Conservation (phyloP, 2,797 vertebrate species). For the Micropoecilia bifurca region DNA sequence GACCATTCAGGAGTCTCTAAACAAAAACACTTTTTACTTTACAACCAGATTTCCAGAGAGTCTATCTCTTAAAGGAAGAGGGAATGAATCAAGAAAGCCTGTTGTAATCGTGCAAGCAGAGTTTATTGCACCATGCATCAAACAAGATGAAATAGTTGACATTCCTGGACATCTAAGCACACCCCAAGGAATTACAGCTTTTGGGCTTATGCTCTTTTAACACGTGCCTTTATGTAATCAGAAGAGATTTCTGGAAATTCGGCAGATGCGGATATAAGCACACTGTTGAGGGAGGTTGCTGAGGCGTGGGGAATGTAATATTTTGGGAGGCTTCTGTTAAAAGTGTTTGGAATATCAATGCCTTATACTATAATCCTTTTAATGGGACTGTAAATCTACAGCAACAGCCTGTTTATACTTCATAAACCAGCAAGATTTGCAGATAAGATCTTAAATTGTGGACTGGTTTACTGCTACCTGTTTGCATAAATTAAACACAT, state of each 20-base stretch:
- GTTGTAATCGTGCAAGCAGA: constrained; percentile 62
- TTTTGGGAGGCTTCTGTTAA: constrained; percentile 47
- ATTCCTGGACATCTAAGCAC: constrained; percentile 71
- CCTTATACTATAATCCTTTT: constrained; percentile 67
- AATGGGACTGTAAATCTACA: constrained; percentile 67
- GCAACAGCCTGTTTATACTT: constrained; percentile 70
- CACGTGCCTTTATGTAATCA: constrained; percentile 54
- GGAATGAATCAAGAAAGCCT: constrained; percentile 58
- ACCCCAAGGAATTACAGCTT: constrained; percentile 65
- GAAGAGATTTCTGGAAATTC: constrained; percentile 42
- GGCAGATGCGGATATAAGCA: constrained; percentile 57
- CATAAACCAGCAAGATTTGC: constrained; percentile 53
- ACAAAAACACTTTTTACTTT: constrained; percentile 67
- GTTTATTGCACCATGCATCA: constrained; percentile 61
- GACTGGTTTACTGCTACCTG: constrained; percentile 19
- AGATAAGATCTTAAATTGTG: constrained; percentile 19
- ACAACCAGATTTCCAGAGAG: constrained; percentile 54
- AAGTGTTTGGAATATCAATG: constrained; percentile 71
- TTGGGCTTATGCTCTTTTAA: constrained; percentile 43
- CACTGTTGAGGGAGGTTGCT: constrained; percentile 37
- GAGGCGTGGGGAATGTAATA: constrained; percentile 70
- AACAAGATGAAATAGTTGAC: constrained; percentile 79
- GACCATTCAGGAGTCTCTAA: constrained; percentile 49
- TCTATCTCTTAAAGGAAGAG: constrained; percentile 57
- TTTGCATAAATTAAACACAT: constrained; percentile 6